A percentile compares a stretch with the other conserved stretches of the same genome.
Conservation (phyloP, 2,797 vertebrate genomes). For the Clarias fuscus region DNA sequence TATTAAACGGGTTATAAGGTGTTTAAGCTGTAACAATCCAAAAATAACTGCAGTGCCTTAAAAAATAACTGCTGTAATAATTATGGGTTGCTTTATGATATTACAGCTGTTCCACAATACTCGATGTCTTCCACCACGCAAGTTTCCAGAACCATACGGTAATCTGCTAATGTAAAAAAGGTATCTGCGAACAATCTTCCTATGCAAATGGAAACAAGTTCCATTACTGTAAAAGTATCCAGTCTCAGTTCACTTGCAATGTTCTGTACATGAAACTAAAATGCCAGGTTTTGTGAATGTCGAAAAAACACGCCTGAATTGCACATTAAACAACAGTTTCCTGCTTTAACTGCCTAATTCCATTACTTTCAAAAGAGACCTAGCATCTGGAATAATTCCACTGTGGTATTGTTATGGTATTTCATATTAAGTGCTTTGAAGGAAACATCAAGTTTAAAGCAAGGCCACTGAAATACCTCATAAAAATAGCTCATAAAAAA, state of each 20-base stretch:
- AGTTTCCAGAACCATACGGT: not conserved
- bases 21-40: not conserved
- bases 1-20: not conserved
- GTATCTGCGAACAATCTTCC: not conserved
- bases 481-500: slow-evolving; percentile 24
- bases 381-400: slow-evolving; percentile 33
- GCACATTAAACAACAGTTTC: not conserved
- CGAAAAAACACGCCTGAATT: not conserved
- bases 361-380: slow-evolving; percentile 1
- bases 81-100: not conserved
- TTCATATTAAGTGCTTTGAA: slow-evolving; percentile 35
- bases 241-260: not conserved
- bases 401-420: slow-evolving; percentile 42
- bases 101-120: not conserved
- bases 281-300: not conserved
- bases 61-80: not conserved
- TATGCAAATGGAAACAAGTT: not conserved
- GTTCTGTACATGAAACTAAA: not conserved
- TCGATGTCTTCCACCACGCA: not conserved
- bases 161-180: not conserved
- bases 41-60: not conserved
- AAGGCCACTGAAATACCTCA: slow-evolving; percentile 51
- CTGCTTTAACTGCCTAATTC: slow-evolving; percentile 19
- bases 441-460: slow-evolving; percentile 48
- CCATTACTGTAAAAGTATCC: not conserved